Conservation (phyloP, 1,140 invertebrate genomes). For the Muscidifurax raptorellus region DNA sequence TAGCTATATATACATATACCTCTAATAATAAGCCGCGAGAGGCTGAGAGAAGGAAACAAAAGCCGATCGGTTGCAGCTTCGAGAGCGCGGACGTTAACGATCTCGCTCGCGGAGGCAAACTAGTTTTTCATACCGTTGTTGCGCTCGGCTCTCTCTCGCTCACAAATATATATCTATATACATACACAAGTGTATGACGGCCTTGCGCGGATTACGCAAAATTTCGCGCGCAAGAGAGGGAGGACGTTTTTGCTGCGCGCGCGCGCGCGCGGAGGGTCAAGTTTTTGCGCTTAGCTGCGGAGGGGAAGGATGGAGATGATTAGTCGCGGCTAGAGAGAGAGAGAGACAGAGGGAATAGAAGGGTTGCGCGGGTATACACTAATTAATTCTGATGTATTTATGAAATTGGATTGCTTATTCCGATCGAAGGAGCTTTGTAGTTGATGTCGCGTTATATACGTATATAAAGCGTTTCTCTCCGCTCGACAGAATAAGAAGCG, state of each 20-base stretch:
- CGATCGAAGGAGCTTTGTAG: background rate
- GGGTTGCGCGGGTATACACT: background rate
- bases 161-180: background rate
- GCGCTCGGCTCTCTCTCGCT: background rate
- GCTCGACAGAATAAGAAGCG: too few relatives aligned
- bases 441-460: background rate
- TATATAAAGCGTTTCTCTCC: too few relatives aligned
- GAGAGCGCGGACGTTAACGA: slow-evolving; percentile 3
- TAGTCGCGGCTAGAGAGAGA: background rate
- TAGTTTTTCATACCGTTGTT: slow-evolving; percentile 19
- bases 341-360: background rate
- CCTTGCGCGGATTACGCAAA: slow-evolving; percentile 7
- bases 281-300: background rate
- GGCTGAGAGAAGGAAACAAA: background rate
- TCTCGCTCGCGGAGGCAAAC: slow-evolving; percentile 31
- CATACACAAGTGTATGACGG: too few relatives aligned
- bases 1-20: too few relatives aligned
- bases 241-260: background rate
- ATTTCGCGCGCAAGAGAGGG: background rate
- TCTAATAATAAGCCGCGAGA: too few relatives aligned
- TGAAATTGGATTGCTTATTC: background rate
- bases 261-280: background rate
- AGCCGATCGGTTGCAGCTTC: background rate
- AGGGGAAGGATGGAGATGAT: background rate
- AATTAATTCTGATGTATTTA: background rate